phyloP scores from a whole-genome alignment of 2,888 invertebrate genomes.

The Macrophya alboannulata region DNA sequence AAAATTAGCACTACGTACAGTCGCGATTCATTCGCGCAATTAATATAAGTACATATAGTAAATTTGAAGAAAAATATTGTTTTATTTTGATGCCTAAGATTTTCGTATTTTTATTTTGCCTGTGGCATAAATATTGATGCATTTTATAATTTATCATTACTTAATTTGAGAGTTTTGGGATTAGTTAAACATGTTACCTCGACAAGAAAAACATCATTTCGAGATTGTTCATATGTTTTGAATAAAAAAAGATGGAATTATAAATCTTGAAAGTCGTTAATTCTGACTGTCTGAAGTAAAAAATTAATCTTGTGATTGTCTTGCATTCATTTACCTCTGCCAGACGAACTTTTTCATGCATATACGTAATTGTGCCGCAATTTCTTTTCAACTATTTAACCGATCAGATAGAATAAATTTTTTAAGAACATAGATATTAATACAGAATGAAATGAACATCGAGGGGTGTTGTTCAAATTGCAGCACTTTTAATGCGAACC shows the following conservation, averaged over 20 bases:
- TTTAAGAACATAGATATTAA: no score
- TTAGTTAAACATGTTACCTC: neutral
- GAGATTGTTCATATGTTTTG: neutral
- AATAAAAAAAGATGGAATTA: conserved; percentile 3
- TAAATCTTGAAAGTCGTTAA: neutral
- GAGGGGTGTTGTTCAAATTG: neutral
- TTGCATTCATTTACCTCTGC: neutral
- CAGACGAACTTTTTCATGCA: no score
- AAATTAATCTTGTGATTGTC: neutral
- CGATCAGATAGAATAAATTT: no score
- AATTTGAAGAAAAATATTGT: neutral
- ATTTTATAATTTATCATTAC: neutral
- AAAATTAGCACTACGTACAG: neutral
- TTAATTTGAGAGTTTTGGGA: neutral
- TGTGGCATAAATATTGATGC: neutral
- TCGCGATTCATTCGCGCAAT: neutral
- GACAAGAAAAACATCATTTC: neutral
- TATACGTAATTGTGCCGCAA: no score
- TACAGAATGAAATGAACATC: neutral
- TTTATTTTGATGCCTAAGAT: neutral
- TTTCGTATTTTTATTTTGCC: neutral
- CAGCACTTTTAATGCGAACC: neutral
- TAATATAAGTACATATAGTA: neutral
- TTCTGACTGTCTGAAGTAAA: neutral
- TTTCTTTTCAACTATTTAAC: no score